Percentiles rank a stretch among this genome's conserved stretches.
Evolutionary conservation across 2,797 vertebrate genomes (phyloP).

Genomic region (Cossypha niveicapilla): DNA sequence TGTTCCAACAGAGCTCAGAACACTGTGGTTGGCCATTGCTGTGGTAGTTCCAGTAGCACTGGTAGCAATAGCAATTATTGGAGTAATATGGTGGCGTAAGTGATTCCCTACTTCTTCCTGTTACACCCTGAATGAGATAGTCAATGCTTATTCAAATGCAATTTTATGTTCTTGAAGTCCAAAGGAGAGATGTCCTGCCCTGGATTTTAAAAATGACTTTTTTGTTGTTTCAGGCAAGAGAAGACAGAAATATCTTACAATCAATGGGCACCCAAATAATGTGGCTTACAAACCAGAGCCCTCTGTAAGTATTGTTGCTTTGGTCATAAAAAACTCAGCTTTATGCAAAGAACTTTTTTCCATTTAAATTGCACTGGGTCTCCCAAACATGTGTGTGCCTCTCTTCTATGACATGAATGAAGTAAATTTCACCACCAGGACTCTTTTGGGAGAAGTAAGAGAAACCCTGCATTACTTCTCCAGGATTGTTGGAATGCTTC

Average conservation of each 20-base stretch:
- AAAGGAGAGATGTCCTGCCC: neutral
- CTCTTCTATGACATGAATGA: neutral
- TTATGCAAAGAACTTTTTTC: neutral
- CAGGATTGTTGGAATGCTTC: neutral
- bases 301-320: constrained; percentile 13
- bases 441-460: neutral
- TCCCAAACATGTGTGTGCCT: neutral
- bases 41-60: accelerated
- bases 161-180: neutral
- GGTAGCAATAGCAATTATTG: accelerated
- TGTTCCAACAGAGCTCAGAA: neutral
- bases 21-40: accelerated
- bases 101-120: neutral
- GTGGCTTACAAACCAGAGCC: accelerated
- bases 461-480: neutral
- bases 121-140: neutral
- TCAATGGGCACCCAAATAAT: accelerated
- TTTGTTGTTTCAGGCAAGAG: neutral
- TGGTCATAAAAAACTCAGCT: neutral
- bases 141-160: neutral
- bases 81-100: neutral
- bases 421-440: neutral
- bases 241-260: accelerated
- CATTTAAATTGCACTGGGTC: neutral
- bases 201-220: neutral